A percentile compares a stretch with the other conserved stretches of the same genome.
These are phyloP conservation scores for Percopsis omiscomaycus DNA, from an alignment of 2,797 vertebrate genomes.

Conservation along the genomic window DNA sequence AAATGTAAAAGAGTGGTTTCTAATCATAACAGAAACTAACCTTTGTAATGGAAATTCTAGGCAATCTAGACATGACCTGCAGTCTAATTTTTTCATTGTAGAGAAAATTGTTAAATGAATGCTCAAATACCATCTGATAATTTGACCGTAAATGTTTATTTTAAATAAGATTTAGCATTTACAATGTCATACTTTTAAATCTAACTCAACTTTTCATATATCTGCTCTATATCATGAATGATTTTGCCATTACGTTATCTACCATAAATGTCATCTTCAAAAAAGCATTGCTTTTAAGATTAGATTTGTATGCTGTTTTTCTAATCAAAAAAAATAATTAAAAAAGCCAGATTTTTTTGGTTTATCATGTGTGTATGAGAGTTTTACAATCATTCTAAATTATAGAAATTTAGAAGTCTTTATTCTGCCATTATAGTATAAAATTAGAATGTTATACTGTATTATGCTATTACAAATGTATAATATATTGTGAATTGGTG, in stretches of 20 bases:
- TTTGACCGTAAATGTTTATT: conserved; percentile 50
- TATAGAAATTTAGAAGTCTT: conserved; percentile 50
- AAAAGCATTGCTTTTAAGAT: conserved; percentile 26
- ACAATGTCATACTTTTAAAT: conserved; percentile 39
- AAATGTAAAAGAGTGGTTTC: conserved; percentile 80
- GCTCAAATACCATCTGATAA: conserved; percentile 48
- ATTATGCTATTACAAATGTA: conserved; percentile 70
- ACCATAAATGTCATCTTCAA: conserved; percentile 46
- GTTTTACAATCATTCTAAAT: conserved; percentile 52
- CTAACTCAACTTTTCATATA: conserved; percentile 42
- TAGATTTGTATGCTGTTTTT: conserved; percentile 20
- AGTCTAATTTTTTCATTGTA: conserved; percentile 62
- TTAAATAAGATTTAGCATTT: conserved; percentile 50
- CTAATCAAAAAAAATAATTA: conserved; percentile 43
- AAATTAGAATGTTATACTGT: conserved; percentile 56
- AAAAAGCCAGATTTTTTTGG: conserved; percentile 41
- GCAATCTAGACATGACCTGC: conserved; percentile 57
- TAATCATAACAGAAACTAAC: conserved; percentile 71
- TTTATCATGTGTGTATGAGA: conserved; percentile 48
- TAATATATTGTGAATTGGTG: conserved; percentile 77
- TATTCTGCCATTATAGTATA: conserved; percentile 63
- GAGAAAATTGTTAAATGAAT: conserved; percentile 39
- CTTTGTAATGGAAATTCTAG: conserved; percentile 67
- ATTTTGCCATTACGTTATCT: conserved; percentile 56
- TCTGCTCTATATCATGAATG: conserved; percentile 46